These are phyloP conservation scores for Tetraodon nigroviridis DNA, from an alignment of 2,113 vertebrate genomes.

Conservation along the genomic window DNA sequence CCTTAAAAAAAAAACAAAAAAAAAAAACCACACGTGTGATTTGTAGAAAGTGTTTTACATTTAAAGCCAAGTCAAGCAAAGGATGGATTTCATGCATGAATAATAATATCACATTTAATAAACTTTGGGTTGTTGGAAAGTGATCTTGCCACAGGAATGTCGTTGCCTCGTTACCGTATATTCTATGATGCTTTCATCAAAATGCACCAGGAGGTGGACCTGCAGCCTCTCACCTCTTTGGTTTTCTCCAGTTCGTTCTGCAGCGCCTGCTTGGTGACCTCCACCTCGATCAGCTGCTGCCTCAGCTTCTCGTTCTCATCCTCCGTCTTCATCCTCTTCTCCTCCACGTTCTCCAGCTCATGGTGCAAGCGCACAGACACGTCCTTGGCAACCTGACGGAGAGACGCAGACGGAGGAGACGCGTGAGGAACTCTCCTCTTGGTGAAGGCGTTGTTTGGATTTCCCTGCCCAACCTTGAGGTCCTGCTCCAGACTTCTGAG, in stretches of 20 bases:
- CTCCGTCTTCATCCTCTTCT: slow-evolving; percentile 93
- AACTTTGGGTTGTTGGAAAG: no score
- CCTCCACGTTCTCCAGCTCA: slow-evolving; percentile 95
- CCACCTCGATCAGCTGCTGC: slow-evolving; percentile 93
- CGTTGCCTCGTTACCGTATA: no score
- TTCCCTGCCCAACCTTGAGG: slow-evolving; percentile 80
- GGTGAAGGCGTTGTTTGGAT: neutral
- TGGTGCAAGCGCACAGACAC: slow-evolving; percentile 97
- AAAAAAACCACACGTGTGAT: no score
- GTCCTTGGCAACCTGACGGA: slow-evolving; percentile 90
- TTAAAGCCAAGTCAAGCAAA: no score
- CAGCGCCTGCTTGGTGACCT: slow-evolving; percentile 92
- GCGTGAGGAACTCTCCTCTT: neutral
- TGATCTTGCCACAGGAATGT: no score
- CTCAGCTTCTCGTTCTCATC: slow-evolving; percentile 96
- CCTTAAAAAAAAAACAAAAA: no score
- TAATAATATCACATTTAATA: no score
- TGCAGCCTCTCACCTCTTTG: slow-evolving; percentile 83
- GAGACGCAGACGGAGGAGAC: neutral
- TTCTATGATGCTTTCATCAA: no score
- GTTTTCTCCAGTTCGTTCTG: slow-evolving; percentile 94
- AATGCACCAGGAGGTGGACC: no score
- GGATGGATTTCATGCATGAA: no score
- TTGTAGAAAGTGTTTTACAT: no score
- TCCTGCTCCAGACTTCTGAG: slow-evolving; percentile 96